Base-by-base conservation (phyloP, 2,113 vertebrate genomes). In the Aptenodytes patagonicus region DNA sequence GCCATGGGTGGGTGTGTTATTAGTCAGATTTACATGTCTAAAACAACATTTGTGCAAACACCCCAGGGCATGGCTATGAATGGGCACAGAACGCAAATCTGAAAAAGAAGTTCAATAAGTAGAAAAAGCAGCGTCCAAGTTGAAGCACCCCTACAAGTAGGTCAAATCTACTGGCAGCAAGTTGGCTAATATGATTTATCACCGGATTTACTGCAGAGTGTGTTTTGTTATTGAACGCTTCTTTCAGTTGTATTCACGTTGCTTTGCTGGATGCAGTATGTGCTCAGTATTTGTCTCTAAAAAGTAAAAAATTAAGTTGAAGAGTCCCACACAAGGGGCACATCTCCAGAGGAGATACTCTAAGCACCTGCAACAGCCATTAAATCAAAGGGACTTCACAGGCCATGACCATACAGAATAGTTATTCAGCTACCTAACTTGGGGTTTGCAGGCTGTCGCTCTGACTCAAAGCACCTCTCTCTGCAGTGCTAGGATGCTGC, bases 21-120 rank as follows among this genome's bases (percentile, higher is more conserved):
- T 94, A 96, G 89, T 83, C 87, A 94, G 61, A 93, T 93, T 96
- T 94, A 92, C 76, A 82, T 93, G 81, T 97, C 95, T 85, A 95
- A 96, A 95, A 68, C 93, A 95, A 72, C 40, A 28, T 89, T 76
- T 93, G 57, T 85, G 89, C 68, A 91, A 97, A 93, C 76, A 89
- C 90, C 70, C 73, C 87, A 95, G 88, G 90, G 85, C 75, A 94
- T 10, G 24, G 55, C 90, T 93, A 60, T 21, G 40, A 90, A 88
- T 31, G 34, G 0, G 0, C 32, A 49, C 49, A 72, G 72, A 80
- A 60, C 13, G 2, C 46, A 95, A 94, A 96, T 87, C 16, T 60
- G 34, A 78, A 86, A 76, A 80, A 91, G 36, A 69, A 77, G 29
- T 82, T 93, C 49, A 95, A 5, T 68, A 93, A 36, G 20, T 17